Evolutionary conservation across 2,888 invertebrate genomes (phyloP), one percentile per base, ranked within the genome.

Genomic region (Laothoe populi): DNA sequence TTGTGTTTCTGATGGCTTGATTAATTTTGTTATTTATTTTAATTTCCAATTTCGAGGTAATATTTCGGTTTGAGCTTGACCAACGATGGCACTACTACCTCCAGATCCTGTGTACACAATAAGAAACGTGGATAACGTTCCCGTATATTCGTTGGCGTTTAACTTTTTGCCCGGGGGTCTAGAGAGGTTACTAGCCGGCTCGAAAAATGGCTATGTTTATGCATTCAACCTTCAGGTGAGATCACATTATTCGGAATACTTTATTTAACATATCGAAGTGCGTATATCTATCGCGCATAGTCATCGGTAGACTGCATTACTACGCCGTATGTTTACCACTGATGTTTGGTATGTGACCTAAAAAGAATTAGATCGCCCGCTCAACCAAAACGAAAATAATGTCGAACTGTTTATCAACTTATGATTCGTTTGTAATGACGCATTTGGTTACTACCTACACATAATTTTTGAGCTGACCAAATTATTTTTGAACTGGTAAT

Each of bases 201-300:
- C 96, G 38, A 94, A 95, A 80, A 95, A 94, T 82, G 97, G 97
- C 72, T 94, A 93, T 77, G 94, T 97, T 72, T 95, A 96, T 86
- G 94, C 96, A 80, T 97, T 96, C 96, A 95, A 97, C 90, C 93
- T 97, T 83, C 95, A 95, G 93, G 96, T 96, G 89, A 90, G 89
- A 74, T 79, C 75, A 78, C 65, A 68, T 76, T 77, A 78, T 83
- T 82, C 71, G 72, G 78, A 79, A 75, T 70, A 80, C 80, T 72
- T 71, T 71, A 70, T 81, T 73, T 72, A 68, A 68, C 67, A 71
- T 69, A 67, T 64, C 62, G 57, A 70, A 74, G 71, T 82, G 71
- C 79, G 80, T 69, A 75, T 66, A 69, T 76, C 60, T 65, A 63
- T 63, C 64, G 61, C 59, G 59, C 42, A 57, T 70, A 65, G 68